Evolutionary conservation across 2,113 vertebrate species (phyloP).

Genomic region (Etheostoma cragini): DNA sequence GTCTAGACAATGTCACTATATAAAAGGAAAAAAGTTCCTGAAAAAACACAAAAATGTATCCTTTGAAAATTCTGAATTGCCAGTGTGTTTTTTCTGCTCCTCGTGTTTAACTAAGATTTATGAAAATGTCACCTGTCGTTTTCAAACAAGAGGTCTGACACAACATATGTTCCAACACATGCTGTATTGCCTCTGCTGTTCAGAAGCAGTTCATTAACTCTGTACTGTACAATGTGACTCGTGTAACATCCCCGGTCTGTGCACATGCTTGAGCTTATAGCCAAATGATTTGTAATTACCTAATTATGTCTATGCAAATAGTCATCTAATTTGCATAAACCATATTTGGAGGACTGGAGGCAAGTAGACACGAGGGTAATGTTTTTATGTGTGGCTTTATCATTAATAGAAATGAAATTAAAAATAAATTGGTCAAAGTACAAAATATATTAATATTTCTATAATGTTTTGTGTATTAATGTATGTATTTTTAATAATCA

Average conservation of each 20-base stretch:
- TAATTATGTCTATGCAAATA: slow-evolving; percentile 93
- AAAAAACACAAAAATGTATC: too few relatives aligned
- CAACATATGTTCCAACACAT: slow-evolving; percentile 79
- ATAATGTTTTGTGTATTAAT: slow-evolving; percentile 9
- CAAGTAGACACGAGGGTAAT: slow-evolving; percentile 61
- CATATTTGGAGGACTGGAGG: slow-evolving; percentile 70
- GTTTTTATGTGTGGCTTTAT: slow-evolving; percentile 29
- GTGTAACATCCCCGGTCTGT: slow-evolving; percentile 81
- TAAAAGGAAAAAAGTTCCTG: too few relatives aligned
- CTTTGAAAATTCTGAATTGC: background rate
- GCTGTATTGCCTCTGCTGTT: slow-evolving; percentile 64
- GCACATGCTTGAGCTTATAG: slow-evolving; percentile 88
- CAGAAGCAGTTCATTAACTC: slow-evolving; percentile 72
- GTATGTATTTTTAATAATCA: background rate
- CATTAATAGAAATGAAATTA: slow-evolving; percentile 14
- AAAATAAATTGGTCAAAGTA: slow-evolving; percentile 15
- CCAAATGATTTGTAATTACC: slow-evolving; percentile 93
- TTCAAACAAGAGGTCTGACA: slow-evolving; percentile 69
- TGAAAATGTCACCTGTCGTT: slow-evolving; percentile 77
- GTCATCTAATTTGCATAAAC: slow-evolving; percentile 84
- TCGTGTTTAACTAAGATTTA: slow-evolving; percentile 59
- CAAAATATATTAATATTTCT: slow-evolving; percentile 7
- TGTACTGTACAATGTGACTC: slow-evolving; percentile 83
- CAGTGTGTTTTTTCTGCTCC: background rate
- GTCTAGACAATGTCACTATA: too few relatives aligned